Percentiles rank a stretch among this genome's conserved stretches.
These are phyloP conservation scores for Aproaerema taeniolella DNA, from an alignment of 2,888 invertebrate species.

Conservation along the genomic window DNA sequence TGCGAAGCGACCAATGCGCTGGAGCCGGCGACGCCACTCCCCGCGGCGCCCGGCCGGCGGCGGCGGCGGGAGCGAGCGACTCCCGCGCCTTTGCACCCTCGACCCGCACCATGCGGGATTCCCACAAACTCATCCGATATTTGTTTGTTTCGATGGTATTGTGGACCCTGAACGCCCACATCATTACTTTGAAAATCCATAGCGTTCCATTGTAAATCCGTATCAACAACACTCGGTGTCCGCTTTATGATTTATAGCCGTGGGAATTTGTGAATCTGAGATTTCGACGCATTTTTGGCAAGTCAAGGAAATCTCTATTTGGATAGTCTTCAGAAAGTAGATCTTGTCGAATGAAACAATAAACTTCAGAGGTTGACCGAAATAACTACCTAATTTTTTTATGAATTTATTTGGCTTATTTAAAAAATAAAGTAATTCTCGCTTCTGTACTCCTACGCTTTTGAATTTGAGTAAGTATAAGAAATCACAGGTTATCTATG, in stretches of 20 bases:
- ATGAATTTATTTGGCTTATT: too few species aligned
- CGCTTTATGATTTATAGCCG: conserved; percentile 68
- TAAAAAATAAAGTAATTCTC: too few species aligned
- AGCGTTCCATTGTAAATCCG: conserved; percentile 67
- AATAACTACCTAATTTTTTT: too few species aligned
- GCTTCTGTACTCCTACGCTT: too few species aligned
- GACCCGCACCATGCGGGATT: conserved; percentile 62
- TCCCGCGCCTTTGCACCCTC: conserved; percentile 22
- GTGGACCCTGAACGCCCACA: conserved; percentile 70
- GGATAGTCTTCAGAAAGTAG: too few species aligned
- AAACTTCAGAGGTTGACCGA: too few species aligned
- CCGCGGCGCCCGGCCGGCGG: conserved; percentile 26
- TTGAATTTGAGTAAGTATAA: background rate
- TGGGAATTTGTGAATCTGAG: conserved; percentile 39
- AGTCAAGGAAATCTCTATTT: too few species aligned
- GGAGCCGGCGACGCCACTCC: conserved; percentile 21
- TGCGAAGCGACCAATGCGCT: conserved; percentile 43
- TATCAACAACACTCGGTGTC: conserved; percentile 66
- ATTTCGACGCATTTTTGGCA: background rate
- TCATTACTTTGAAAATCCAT: conserved; percentile 69
- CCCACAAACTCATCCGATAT: conserved; percentile 63
- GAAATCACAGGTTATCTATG: too few species aligned
- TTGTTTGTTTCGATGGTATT: conserved; percentile 57
- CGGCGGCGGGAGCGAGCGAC: conserved; percentile 18
- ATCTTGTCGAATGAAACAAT: too few species aligned